A percentile compares a stretch with the other conserved stretches of the same genome.
These are phyloP conservation scores for Thamnophis sirtalis DNA, from an alignment of 2,113 vertebrate genomes.

Conservation along the genomic window DNA sequence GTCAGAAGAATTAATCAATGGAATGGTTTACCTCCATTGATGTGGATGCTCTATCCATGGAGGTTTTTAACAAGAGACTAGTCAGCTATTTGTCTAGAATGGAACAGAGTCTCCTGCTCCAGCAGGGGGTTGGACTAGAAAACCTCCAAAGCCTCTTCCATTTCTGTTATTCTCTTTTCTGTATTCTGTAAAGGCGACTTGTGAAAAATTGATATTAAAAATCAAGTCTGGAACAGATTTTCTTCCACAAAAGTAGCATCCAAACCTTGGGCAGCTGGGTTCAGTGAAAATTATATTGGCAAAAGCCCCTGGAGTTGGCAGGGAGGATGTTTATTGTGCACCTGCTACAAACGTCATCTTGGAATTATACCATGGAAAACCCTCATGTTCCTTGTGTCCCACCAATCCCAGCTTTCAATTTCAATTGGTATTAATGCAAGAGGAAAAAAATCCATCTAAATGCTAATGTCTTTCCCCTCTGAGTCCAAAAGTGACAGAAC, in stretches of 20 bases:
- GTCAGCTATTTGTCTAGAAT: not conserved
- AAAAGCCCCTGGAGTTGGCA: slow-evolving; percentile 50
- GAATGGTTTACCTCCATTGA: too few species aligned
- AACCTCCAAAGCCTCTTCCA: not conserved
- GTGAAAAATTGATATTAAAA: not conserved
- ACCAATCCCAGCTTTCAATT: slow-evolving; percentile 42
- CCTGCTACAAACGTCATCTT: slow-evolving; percentile 55
- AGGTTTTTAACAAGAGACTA: not conserved
- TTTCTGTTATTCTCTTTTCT: not conserved
- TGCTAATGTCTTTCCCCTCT: slow-evolving; percentile 67
- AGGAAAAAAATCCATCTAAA: slow-evolving; percentile 64
- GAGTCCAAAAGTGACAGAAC: slow-evolving; percentile 62
- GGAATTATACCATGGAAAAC: slow-evolving; percentile 51
- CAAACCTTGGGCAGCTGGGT: not conserved
- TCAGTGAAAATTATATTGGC: slow-evolving; percentile 41
- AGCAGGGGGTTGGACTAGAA: not conserved
- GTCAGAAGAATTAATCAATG: not conserved
- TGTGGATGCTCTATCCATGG: not conserved
- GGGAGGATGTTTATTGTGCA: slow-evolving; percentile 33
- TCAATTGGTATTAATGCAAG: slow-evolving; percentile 63
- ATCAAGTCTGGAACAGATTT: slow-evolving; percentile 13
- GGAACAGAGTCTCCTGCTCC: not conserved
- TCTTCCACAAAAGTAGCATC: slow-evolving; percentile 10
- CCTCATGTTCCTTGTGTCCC: slow-evolving; percentile 40
- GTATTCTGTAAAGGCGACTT: not conserved